Conservation (phyloP, 2,113 vertebrate species). For the Mohoua ochrocephala region DNA sequence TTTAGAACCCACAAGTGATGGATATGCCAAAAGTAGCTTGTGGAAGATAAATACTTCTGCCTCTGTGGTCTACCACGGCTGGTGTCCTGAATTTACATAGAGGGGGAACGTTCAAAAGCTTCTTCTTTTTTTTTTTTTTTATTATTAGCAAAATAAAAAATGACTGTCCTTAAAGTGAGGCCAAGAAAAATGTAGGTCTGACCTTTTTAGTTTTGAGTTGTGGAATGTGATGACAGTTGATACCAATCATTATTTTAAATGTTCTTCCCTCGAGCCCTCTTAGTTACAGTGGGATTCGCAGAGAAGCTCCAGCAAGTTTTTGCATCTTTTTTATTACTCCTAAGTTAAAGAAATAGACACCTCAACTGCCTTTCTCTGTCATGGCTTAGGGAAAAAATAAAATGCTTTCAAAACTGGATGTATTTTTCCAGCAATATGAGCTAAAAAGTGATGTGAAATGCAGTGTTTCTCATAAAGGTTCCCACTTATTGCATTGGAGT, state of each 20-base stretch:
- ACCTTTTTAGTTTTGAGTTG: conserved; percentile 64
- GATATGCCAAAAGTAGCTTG: conserved; percentile 59
- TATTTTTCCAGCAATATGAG: conserved; percentile 3
- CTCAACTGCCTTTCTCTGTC: not conserved
- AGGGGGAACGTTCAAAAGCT: conserved; percentile 59
- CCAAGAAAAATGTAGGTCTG: conserved; percentile 65
- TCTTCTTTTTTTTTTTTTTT: conserved; percentile 18
- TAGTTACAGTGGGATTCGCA: conserved; percentile 46
- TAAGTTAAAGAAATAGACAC: not conserved
- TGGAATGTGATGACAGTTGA: conserved; percentile 70
- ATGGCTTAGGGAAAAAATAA: not conserved
- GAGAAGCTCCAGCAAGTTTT: conserved; percentile 3
- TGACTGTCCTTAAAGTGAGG: conserved; percentile 60
- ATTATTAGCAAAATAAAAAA: conserved; percentile 72
- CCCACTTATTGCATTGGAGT: not conserved
- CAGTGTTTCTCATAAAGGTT: not conserved
- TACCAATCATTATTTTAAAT: conserved; percentile 65
- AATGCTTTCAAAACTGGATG: not conserved
- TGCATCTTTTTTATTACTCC: conserved; percentile 9
- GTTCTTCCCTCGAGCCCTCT: conserved; percentile 58
- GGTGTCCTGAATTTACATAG: conserved; percentile 67
- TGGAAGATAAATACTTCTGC: conserved; percentile 69
- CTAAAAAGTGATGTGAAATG: not conserved
- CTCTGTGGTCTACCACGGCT: conserved; percentile 67
- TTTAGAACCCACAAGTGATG: conserved; percentile 31